phyloP scores from a whole-genome alignment of 2,113 vertebrate species.

The Bufo gargarizans region DNA sequence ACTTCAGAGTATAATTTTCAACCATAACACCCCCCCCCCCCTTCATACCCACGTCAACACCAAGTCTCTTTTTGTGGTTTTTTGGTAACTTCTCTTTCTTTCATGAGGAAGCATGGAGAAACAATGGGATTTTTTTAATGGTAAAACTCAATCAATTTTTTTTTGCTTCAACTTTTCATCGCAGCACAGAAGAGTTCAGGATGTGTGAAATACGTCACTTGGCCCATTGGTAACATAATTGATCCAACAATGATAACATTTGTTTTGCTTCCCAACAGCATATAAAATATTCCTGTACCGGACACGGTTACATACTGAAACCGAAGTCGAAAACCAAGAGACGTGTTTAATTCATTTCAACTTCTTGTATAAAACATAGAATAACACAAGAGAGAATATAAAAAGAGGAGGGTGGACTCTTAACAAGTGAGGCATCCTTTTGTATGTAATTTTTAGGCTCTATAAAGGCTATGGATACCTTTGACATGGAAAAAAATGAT shows the following conservation, averaged over 20 bases:
- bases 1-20: too few relatives aligned
- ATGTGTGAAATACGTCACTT: slow-evolving; percentile 53
- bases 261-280: slow-evolving; percentile 19
- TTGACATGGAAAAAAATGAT: too few relatives aligned
- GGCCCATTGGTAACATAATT: background rate
- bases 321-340: background rate
- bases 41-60: too few relatives aligned
- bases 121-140: slow-evolving; percentile 11
- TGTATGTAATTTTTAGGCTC: background rate
- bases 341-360: background rate
- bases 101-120: background rate
- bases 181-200: background rate
- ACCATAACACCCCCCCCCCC: too few relatives aligned
- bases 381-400: background rate
- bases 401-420: background rate
- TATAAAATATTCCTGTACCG: slow-evolving; percentile 37
- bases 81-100: background rate
- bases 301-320: background rate
- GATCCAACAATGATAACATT: slow-evolving; percentile 52
- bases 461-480: background rate
- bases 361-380: background rate
- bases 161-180: background rate
- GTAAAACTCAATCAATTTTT: slow-evolving; percentile 5
- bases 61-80: background rate
- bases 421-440: background rate